phyloP scores from a whole-genome alignment of 2,113 vertebrate species.

The Odontophorus gujanensis region DNA sequence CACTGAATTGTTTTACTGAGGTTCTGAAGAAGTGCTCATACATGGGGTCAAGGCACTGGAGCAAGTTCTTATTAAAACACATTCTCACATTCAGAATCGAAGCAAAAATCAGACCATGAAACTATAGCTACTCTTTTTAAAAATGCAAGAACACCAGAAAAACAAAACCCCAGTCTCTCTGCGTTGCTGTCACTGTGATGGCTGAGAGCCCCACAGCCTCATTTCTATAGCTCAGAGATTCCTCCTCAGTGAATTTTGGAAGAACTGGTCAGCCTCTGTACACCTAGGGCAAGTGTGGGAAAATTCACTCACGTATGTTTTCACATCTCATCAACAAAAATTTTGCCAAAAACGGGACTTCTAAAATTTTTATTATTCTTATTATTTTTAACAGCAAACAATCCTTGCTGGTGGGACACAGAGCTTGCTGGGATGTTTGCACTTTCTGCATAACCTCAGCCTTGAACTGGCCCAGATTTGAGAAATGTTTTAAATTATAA shows the following conservation, averaged over 20 bases:
- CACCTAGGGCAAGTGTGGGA: background rate
- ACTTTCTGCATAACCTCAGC: background rate
- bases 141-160: rapidly evolving
- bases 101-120: background rate
- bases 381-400: background rate
- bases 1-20: background rate
- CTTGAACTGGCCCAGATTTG: background rate
- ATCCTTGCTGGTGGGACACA: background rate
- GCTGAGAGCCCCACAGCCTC: background rate
- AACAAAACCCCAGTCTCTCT: too few species aligned
- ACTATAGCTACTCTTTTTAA: background rate
- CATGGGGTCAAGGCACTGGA: background rate
- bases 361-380: background rate
- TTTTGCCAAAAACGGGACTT: background rate
- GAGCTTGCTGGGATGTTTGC: background rate
- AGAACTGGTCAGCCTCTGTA: background rate
- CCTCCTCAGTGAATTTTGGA: background rate
- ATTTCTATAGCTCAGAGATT: background rate
- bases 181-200: background rate
- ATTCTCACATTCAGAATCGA: background rate
- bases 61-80: background rate
- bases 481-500: background rate
- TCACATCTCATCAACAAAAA: background rate
- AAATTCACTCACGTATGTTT: background rate
- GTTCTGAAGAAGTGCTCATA: background rate